Conservation (phyloP, 2,888 invertebrate genomes). For the Hydrotaea cyrtoneurina region DNA sequence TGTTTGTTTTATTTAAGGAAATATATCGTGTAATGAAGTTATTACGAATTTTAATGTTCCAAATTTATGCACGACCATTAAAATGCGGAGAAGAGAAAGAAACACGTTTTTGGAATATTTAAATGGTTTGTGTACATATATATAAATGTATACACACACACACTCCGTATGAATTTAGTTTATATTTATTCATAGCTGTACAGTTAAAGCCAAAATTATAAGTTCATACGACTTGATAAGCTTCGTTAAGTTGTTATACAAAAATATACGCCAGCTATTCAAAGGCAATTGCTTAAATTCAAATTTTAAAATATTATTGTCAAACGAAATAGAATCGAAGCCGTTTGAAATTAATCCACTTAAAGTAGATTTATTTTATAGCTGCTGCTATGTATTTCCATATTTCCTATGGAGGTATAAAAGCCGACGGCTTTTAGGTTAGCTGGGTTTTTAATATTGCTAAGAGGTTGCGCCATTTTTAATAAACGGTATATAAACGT, state of each 20-base stretch:
- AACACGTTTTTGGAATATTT: constrained; percentile 77
- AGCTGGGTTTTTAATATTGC: too few relatives aligned
- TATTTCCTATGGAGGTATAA: too few relatives aligned
- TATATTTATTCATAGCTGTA: neutral
- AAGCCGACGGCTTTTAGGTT: too few relatives aligned
- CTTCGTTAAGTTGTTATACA: constrained; percentile 1
- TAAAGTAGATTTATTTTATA: too few relatives aligned
- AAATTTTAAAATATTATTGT: too few relatives aligned
- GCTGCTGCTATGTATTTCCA: too few relatives aligned
- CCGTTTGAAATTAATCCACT: too few relatives aligned
- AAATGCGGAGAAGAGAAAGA: constrained; percentile 70
- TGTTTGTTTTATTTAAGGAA: constrained; percentile 50
- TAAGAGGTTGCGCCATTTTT: too few relatives aligned
- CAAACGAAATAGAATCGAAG: too few relatives aligned
- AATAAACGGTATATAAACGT: too few relatives aligned
- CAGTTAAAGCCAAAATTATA: constrained; percentile 26
- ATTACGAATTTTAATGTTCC: constrained; percentile 76
- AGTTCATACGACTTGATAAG: constrained; percentile 3
- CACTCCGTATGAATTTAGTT: constrained; percentile 9
- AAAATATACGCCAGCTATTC: too few relatives aligned
- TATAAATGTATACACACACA: neutral
- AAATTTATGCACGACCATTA: constrained; percentile 77
- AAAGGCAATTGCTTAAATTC: neutral
- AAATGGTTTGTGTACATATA: constrained; percentile 60
- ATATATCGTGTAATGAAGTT: constrained; percentile 76